Conservation (phyloP, 2,113 vertebrate genomes). For the Sus scrofa region T2T-Sscrofa CM000828.6:56285501-56286000, state of each 20-base stretch:
- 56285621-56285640: background rate
- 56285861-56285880: background rate
- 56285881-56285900: background rate
- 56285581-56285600: no score
- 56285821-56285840: background rate
- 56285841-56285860: background rate
- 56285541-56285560: no score
- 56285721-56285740: background rate
- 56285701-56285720: background rate
- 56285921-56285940: background rate
- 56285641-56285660: background rate
- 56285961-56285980: background rate
- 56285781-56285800: fast-evolving
- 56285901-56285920: background rate
- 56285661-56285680: background rate
- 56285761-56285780: background rate
- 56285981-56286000: background rate
- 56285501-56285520: no score
- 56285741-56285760: background rate
- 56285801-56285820: background rate
- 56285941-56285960: background rate
- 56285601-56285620: no score
- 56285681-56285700: background rate
- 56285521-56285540: no score
- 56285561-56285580: no score